Conservation (phyloP, 2,797 vertebrate genomes). For the Lepidocolaptes lacrymiger region DNA sequence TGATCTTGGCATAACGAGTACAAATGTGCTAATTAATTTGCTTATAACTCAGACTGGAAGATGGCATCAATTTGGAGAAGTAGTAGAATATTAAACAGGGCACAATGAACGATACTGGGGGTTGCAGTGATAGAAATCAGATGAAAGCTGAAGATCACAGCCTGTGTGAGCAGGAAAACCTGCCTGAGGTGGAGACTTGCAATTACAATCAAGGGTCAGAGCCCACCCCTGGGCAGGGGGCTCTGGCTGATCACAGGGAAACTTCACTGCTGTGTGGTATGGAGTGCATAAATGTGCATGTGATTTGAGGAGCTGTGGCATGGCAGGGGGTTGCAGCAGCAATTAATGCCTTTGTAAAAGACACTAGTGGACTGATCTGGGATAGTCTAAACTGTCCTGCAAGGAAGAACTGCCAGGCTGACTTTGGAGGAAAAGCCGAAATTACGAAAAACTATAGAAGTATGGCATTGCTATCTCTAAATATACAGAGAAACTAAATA, state of each 20-base stretch:
- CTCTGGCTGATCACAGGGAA: neutral
- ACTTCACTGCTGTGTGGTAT: neutral
- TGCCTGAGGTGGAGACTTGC: neutral
- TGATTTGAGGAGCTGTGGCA: neutral
- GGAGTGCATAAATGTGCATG: neutral
- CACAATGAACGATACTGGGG: neutral
- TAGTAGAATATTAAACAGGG: neutral
- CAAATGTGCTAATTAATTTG: slow-evolving; percentile 50
- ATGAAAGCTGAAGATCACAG: neutral
- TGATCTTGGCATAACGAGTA: slow-evolving; percentile 18
- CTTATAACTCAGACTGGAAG: slow-evolving; percentile 18
- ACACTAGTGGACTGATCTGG: neutral
- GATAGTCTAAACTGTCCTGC: neutral
- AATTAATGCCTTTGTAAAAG: neutral
- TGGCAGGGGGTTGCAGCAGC: neutral
- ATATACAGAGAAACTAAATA: neutral
- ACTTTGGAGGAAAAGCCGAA: neutral
- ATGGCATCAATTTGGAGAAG: slow-evolving; percentile 20
- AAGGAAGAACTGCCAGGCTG: neutral
- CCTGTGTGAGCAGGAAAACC: neutral
- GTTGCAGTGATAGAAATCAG: neutral
- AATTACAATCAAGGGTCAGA: slow-evolving; percentile 11
- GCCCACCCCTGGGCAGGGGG: neutral
- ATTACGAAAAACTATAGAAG: neutral
- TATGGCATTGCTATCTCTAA: neutral